Base-by-base conservation (phyloP, 2,113 vertebrate species). In the Kryptolebias marmoratus region DNA sequence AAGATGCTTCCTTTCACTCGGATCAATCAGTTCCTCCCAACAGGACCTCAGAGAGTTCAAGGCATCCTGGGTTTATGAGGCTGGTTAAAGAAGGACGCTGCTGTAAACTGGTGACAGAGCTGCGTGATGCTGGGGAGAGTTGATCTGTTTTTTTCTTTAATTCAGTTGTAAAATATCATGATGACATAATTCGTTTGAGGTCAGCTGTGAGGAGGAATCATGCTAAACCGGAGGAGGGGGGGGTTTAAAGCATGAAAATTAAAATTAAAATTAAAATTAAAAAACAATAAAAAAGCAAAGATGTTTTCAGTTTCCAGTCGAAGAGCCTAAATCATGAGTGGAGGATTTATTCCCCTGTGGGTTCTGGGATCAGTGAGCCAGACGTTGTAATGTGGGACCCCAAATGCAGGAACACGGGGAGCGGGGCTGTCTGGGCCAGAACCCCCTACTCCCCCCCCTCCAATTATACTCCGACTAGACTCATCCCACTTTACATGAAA, bases 381-480 rank as follows among this genome's bases (percentile, higher is more conserved):
- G 89, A 92, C 90, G 72, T 60, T 60, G 73, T 87, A 90, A 87
- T 87, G 88, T 88, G 79, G 80, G 73, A 69, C 78, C 75, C 74
- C 64, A 82, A 85, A 80, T 75, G 50, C 72, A 85, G 54, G 57
- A 83, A 83, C 87, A 85, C 47, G 55, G 78, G 86, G 71, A 87
- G 86, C 36, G 49, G 68, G 63, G 53, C 68, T 73, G 92, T 91
- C 92, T 92, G 88, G 74, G 77, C 70, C 68, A 10, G 73, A 89
- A 22, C 22, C 22, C 22, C 22, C 22, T 22, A 22, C 22, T 22
- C 22, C 22, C 22, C 22, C 67, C 64, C 62, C 58, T 83, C 82
- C 85, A 89, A 92, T 92, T 93, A 91, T 89, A 83, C 76, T 44
- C 48, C 73, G 90, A 73, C 91, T 76, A 92, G 90, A 92, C 92